Percentiles rank a stretch among this genome's conserved stretches.
phyloP scores from a whole-genome alignment of 1,140 invertebrate species.

The Parapsyche elsis region DNA sequence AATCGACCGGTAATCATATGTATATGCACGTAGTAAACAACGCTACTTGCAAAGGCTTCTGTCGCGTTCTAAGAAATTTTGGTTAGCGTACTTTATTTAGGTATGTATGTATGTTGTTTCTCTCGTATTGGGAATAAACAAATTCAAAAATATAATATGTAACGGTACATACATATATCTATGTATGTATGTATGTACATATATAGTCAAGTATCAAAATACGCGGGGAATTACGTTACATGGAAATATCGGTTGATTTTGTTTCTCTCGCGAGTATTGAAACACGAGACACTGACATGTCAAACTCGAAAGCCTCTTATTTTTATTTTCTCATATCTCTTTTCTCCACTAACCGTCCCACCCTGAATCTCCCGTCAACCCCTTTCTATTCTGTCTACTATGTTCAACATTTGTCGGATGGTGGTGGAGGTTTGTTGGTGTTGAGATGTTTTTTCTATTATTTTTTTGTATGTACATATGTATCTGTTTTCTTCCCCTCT shows the following conservation, averaged over 20 bases:
- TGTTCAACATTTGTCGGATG: not conserved
- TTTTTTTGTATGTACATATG: too few species aligned
- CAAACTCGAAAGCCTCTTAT: conserved; percentile 24
- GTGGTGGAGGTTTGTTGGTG: not conserved
- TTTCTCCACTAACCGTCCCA: not conserved
- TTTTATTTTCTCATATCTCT: conserved; percentile 16
- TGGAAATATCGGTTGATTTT: conserved; percentile 4
- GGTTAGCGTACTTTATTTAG: too few species aligned
- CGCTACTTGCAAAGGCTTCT: too few species aligned
- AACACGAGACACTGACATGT: conserved; percentile 13
- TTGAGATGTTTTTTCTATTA: too few species aligned
- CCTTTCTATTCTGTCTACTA: not conserved
- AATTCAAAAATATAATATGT: too few species aligned
- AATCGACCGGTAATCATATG: too few species aligned
- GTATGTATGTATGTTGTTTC: too few species aligned
- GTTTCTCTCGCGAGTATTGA: not conserved
- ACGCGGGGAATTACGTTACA: not conserved
- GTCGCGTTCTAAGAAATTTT: too few species aligned
- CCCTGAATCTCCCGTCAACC: not conserved
- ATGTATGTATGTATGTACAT: not conserved
- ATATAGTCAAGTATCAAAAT: not conserved
- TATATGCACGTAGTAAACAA: too few species aligned
- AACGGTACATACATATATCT: too few species aligned
- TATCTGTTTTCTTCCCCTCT: too few species aligned
- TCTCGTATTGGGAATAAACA: too few species aligned